These are phyloP conservation scores for Agrotis exclamationis DNA, from an alignment of 2,888 invertebrate genomes.

Conservation along the genomic window DNA sequence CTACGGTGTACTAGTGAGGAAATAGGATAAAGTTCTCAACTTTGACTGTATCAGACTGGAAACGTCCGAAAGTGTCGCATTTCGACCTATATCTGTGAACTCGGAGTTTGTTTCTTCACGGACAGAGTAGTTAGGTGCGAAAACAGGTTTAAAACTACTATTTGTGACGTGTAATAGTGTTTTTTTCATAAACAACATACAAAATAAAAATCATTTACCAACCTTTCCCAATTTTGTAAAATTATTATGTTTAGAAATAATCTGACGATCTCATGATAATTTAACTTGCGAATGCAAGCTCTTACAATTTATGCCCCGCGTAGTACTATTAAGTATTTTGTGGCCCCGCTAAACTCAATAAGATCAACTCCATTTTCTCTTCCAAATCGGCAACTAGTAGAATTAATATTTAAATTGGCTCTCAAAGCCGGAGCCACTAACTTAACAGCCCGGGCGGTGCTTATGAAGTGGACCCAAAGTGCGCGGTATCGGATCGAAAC, in stretches of 20 bases:
- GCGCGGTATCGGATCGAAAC: slow-evolving; percentile 34
- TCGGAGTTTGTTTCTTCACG: not conserved
- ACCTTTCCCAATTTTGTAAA: too few species aligned
- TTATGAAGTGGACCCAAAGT: slow-evolving; percentile 21
- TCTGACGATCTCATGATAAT: too few species aligned
- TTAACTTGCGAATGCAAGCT: not conserved
- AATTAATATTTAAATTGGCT: slow-evolving; percentile 50
- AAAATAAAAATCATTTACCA: too few species aligned
- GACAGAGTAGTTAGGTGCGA: too few species aligned
- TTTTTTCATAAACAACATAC: too few species aligned
- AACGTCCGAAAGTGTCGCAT: too few species aligned
- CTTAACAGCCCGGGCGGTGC: slow-evolving; percentile 25
- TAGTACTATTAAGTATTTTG: too few species aligned
- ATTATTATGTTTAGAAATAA: too few species aligned
- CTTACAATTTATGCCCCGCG: slow-evolving; percentile 5
- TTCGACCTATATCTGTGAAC: not conserved
- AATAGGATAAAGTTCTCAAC: not conserved
- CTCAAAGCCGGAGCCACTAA: slow-evolving; percentile 11
- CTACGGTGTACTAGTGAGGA: not conserved
- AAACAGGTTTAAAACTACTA: too few species aligned
- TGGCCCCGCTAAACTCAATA: not conserved
- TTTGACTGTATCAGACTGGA: not conserved
- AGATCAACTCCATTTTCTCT: slow-evolving; percentile 34
- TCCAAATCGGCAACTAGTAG: slow-evolving; percentile 14
- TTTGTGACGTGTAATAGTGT: too few species aligned